These are phyloP conservation scores for Struthidea cinerea DNA, from an alignment of 2,113 vertebrate genomes.

Conservation along the genomic window DNA sequence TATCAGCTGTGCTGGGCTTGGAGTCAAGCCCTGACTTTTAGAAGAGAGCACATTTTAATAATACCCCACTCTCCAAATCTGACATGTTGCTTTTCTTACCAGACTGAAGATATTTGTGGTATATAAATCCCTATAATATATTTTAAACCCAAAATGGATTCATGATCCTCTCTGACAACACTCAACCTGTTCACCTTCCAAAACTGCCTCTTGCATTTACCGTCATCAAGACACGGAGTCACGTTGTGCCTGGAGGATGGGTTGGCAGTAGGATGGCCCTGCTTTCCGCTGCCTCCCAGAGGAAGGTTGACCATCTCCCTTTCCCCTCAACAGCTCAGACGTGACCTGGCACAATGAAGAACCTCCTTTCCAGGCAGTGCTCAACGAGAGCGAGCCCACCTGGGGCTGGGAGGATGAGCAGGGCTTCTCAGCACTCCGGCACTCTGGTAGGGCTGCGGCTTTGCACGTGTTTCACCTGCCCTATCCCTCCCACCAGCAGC, in stretches of 20 bases:
- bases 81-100: neutral
- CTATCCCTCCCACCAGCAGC: neutral
- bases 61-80: neutral
- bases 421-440: constrained; percentile 92
- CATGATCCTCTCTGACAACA: neutral
- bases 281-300: neutral
- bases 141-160: neutral
- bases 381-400: constrained; percentile 75
- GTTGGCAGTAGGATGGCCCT: neutral
- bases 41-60: neutral
- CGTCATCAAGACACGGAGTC: neutral
- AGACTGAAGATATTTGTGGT: neutral
- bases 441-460: constrained; percentile 79
- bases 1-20: neutral
- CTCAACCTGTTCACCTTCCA: neutral
- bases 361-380: constrained; percentile 55
- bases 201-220: neutral
- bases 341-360: constrained; percentile 75
- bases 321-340: constrained; percentile 71
- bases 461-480: fast-evolving
- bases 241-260: fast-evolving
- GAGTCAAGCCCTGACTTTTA: neutral
- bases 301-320: neutral
- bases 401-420: constrained; percentile 87
- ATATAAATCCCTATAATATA: neutral